Evolutionary conservation across 1,140 invertebrate genomes (phyloP).

Genomic region (Calephelis nemesis): DNA sequence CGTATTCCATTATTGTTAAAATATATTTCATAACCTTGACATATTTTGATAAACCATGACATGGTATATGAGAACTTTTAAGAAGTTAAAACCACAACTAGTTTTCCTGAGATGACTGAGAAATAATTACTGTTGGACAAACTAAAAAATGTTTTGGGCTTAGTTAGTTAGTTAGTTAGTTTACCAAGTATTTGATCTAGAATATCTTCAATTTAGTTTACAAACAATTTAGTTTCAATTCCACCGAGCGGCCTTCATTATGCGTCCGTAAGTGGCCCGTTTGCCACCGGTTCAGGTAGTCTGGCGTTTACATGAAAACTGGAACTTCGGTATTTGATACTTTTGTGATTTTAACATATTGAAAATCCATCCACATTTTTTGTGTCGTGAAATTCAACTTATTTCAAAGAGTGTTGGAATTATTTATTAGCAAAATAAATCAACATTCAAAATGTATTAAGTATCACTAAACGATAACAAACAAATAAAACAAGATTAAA

Average conservation of each 20-base stretch:
- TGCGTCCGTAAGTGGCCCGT: conserved; percentile 60
- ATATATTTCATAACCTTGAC: no score
- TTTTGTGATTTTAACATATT: conserved; percentile 65
- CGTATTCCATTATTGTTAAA: no score
- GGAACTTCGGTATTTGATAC: conserved; percentile 73
- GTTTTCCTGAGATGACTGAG: no score
- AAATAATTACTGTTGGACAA: no score
- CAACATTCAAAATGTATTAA: no score
- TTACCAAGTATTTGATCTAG: conserved; percentile 35
- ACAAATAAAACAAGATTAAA: no score
- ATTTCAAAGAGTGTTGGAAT: background rate
- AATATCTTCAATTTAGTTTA: conserved; percentile 58
- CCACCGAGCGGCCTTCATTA: conserved; percentile 69
- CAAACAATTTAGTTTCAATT: conserved; percentile 67
- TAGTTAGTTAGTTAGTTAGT: background rate
- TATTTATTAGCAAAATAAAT: no score
- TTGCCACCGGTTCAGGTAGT: conserved; percentile 72
- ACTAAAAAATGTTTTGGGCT: background rate
- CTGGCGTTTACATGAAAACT: conserved; percentile 56
- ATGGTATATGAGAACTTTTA: no score
- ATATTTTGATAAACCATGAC: no score
- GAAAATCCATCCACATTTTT: conserved; percentile 52
- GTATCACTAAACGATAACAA: no score
- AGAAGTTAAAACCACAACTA: no score
- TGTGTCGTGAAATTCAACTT: conserved; percentile 55